Evolutionary conservation across 2,888 invertebrate species (phyloP).

Genomic region (Habroteleia sp.): DNA sequence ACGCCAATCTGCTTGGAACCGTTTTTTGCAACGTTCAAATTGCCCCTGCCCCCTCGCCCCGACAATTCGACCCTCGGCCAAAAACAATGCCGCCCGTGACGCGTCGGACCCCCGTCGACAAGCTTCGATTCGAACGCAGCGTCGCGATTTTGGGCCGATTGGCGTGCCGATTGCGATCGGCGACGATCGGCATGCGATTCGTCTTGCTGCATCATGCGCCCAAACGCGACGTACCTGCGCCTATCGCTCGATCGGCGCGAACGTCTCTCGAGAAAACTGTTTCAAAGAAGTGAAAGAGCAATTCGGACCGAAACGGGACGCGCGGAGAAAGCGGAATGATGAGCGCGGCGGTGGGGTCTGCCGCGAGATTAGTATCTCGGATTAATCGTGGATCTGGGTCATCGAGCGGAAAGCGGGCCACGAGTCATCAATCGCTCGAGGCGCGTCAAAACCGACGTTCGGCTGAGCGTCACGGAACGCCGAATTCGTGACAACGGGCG

Average conservation of each 20-base stretch:
- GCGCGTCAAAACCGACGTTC: slow-evolving; percentile 60
- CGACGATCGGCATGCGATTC: no score
- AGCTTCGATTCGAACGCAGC: no score
- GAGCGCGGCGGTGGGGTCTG: slow-evolving; percentile 32
- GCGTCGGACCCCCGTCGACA: no score
- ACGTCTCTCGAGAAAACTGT: slow-evolving; percentile 41
- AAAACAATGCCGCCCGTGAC: no score
- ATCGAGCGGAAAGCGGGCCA: slow-evolving; percentile 76
- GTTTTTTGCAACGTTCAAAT: no score
- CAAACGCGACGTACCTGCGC: no score
- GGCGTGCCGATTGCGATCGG: no score
- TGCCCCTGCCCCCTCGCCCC: no score
- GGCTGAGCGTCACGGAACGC: background rate
- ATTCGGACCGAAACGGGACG: slow-evolving; percentile 40
- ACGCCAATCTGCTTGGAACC: background rate
- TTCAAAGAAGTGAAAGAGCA: slow-evolving; percentile 55
- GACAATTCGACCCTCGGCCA: no score
- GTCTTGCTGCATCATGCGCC: no score
- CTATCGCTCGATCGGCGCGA: slow-evolving; percentile 8
- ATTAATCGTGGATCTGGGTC: slow-evolving; percentile 75
- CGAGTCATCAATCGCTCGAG: slow-evolving; percentile 77
- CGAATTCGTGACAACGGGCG: slow-evolving; percentile 8
- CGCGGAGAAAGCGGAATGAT: slow-evolving; percentile 52
- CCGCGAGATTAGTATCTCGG: slow-evolving; percentile 62
- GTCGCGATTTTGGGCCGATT: no score